Base-by-base conservation (phyloP, 2,797 vertebrate species). In the Phoebastria nigripes region DNA sequence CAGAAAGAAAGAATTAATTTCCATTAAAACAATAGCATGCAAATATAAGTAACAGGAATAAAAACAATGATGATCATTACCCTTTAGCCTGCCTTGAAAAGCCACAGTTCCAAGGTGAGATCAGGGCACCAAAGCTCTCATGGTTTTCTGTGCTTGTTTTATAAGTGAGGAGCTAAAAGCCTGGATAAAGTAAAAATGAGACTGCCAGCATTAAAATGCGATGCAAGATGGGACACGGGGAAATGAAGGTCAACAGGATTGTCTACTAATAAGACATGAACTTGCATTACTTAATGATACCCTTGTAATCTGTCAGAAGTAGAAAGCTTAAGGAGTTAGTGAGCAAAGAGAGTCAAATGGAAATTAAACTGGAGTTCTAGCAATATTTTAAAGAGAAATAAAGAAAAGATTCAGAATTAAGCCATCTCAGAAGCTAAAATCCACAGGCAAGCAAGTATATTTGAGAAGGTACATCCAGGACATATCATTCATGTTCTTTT, bases 221-320 rank as follows among this genome's bases (percentile, higher is more conserved):
- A n/a, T 74, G 73, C 59, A 87, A 67, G 83, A 90, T 67, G 51
- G 86, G 88, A 84, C 52, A 88, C 12, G 3, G 70, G 51, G 35
- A 94, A 90, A 87, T 77, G 86, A 96, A 96, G 94, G 94, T 97
- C 96, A 97, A 93, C 78, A 80, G 88, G 92, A 95, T 91, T 96
- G 94, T 78, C 93, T 94, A 41, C 95, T 93, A 95, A 94, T 82
- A 95, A 95, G 80, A 89, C 93, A 95, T 95, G 95, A 95, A 96
- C 93, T 93, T 93, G 94, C 93, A 96, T 95, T 95, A 95, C 90
- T 96, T 96, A 96, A 95, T 85, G 93, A 87, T 84, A 93, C 82
- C 55, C 70, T 95, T 93, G 94, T 90, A 95, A 95, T 90, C 90
- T 93, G 83, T 78, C 94, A 96, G 71, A 92, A 94, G 87, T 35